Base-by-base conservation (phyloP, 2,797 vertebrate species). In the Typhlichthys subterraneus region DNA sequence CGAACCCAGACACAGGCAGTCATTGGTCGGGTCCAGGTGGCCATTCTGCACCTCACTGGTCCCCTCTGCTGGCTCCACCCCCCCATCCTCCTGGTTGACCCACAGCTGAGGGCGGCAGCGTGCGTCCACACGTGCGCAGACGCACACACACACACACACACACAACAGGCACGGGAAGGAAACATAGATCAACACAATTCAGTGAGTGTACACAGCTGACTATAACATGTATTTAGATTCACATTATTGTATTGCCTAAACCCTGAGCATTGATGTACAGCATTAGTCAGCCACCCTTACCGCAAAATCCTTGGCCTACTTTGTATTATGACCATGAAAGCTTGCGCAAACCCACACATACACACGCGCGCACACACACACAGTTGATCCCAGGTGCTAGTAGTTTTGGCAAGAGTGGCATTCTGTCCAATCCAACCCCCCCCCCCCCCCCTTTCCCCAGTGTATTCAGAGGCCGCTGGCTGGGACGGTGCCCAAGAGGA, bases 21-120 rank as follows among this genome's bases (percentile, higher is more conserved):
- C 97, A 55, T 95, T 94, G 77, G 93, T 94, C 38, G 96, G 94
- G 83, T 93, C 97, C 88, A 97, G 87, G 81, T 99, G 97, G 60
- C 97, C 97, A 55, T 99, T 99, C 90, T 98, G 96, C 75, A 98
- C 94, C 52, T 98, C 97, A 58, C 95, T 98, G 85, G 94, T 92
- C 59, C 96, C 94, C 90, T 99, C 97, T 1, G 79, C 76, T 4
- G 89, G 86, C 80, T 99, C 97, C 59, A 92, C 94, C 5, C 93
- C 95, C 0, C 94, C 94, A 2, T 99, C 97, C 79, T 99, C 97
- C 89, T 98, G 97, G 90, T 98, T 99, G 72, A 98, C 97, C 97
- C 97, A 99, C 45, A 98, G 93, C 97, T 98, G 90, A 74, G 72
- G 79, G 73, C 75, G 81, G 51, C 87, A 38, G 67, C 61, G 65